phyloP scores from a whole-genome alignment of 2,888 invertebrate species.

The Thecocarcelia acutangulata region DNA sequence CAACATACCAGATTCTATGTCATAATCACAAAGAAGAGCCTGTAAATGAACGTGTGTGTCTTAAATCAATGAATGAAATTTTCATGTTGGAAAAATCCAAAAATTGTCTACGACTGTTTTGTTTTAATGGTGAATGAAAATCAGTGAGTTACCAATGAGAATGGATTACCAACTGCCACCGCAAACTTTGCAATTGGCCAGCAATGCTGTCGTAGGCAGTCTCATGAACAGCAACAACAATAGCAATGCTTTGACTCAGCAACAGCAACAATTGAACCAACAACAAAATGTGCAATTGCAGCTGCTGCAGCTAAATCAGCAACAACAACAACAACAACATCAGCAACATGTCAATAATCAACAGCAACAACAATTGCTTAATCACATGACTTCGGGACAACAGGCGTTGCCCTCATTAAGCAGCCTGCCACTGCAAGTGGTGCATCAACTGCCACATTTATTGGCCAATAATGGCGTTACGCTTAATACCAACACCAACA shows the following conservation, averaged over 20 bases:
- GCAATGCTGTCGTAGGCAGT: constrained; percentile 65
- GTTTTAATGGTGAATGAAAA: constrained; percentile 36
- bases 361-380: constrained; percentile 77
- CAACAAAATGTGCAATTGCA: constrained; percentile 74
- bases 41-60: constrained; percentile 31
- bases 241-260: constrained; percentile 74
- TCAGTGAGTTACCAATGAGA: constrained; percentile 74
- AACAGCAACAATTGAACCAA: constrained; percentile 72
- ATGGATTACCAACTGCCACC: constrained; percentile 82
- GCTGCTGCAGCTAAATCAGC: constrained; percentile 73
- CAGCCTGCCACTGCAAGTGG: constrained; percentile 80
- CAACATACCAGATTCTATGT: not conserved
- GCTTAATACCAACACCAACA: constrained; percentile 31
- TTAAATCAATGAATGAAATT: constrained; percentile 53
- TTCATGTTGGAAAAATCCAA: not conserved
- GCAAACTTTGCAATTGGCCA: constrained; percentile 78
- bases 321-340: constrained; percentile 71
- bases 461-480: constrained; percentile 71
- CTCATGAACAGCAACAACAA: constrained; percentile 72
- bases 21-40: no score
- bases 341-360: constrained; percentile 75
- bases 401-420: constrained; percentile 78
- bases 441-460: constrained; percentile 80
- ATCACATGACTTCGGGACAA: constrained; percentile 75
- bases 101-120: constrained; percentile 38